Conservation (phyloP, 2,113 vertebrate genomes). For the Geococcyx californianus region DNA sequence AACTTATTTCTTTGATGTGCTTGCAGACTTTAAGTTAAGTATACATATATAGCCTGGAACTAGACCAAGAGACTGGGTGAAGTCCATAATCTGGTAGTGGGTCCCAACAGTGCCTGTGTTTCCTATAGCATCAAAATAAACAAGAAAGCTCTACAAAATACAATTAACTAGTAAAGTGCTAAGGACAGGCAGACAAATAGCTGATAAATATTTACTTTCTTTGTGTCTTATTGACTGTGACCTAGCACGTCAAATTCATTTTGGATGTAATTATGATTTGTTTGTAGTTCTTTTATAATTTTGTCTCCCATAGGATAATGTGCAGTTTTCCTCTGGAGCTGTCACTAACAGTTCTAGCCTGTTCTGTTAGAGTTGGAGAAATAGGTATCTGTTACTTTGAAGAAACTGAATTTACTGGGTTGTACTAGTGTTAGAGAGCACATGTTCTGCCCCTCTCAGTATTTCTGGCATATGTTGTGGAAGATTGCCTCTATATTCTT, state of each 20-base stretch:
- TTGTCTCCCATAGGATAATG: not conserved
- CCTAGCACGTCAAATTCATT: not conserved
- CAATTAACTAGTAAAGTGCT: not conserved
- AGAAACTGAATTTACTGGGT: not conserved
- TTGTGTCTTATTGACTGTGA: not conserved
- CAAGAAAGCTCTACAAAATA: not conserved
- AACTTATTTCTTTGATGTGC: not conserved
- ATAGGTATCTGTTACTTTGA: not conserved
- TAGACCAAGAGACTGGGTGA: not conserved
- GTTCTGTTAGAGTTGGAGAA: not conserved
- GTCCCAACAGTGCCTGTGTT: not conserved
- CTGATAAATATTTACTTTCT: not conserved
- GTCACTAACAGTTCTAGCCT: not conserved
- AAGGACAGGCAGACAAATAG: not conserved
- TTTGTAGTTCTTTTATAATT: not conserved
- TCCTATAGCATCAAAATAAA: not conserved
- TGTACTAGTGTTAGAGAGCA: not conserved
- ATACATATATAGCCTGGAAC: not conserved
- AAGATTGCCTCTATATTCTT: not conserved
- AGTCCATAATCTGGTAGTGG: not conserved
- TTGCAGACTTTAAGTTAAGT: not conserved
- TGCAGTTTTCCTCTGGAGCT: not conserved
- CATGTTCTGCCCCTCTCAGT: not conserved
- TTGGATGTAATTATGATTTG: not conserved
- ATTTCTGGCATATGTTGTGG: not conserved